Evolutionary conservation across 2,113 vertebrate species (phyloP).

Genomic region (Oncorhynchus kisutch): DNA sequence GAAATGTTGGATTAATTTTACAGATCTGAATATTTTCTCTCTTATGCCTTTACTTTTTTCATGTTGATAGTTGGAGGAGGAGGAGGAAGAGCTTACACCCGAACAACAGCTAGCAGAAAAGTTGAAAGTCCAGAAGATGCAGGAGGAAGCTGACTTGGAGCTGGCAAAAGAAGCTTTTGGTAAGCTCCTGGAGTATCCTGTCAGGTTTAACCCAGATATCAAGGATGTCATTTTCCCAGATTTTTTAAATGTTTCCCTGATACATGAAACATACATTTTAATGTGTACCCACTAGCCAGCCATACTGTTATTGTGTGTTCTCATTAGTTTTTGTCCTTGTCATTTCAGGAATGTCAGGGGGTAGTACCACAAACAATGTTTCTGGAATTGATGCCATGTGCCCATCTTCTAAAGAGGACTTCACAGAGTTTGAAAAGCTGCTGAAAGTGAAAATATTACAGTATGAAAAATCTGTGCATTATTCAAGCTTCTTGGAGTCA

Average conservation of each 20-base stretch:
- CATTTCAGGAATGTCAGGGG: too few relatives aligned
- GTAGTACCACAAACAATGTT: conserved; percentile 63
- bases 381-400: conserved; percentile 94
- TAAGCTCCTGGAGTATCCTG: conserved; percentile 56
- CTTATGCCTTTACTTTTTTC: not conserved
- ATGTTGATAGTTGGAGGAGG: conserved; percentile 75
- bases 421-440: conserved; percentile 92
- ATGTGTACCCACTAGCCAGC: too few relatives aligned
- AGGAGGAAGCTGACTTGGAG: conserved; percentile 93
- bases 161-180: conserved; percentile 95
- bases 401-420: conserved; percentile 95
- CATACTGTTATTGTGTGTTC: too few relatives aligned
- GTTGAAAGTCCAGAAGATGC: conserved; percentile 73
- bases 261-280: too few relatives aligned
- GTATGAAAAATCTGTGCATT: conserved; percentile 93
- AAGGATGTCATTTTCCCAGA: too few relatives aligned
- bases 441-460: conserved; percentile 94
- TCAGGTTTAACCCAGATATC: too few relatives aligned
- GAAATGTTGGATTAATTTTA: not conserved
- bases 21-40: too few relatives aligned
- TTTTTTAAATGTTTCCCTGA: too few relatives aligned
- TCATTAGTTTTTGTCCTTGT: too few relatives aligned
- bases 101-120: conserved; percentile 86
- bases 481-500: conserved; percentile 90
- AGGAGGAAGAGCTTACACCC: conserved; percentile 71